Percentiles rank a stretch among this genome's conserved stretches.
These are phyloP conservation scores for Tholera decimalis DNA, from an alignment of 2,888 invertebrate genomes.

Conservation along the genomic window DNA sequence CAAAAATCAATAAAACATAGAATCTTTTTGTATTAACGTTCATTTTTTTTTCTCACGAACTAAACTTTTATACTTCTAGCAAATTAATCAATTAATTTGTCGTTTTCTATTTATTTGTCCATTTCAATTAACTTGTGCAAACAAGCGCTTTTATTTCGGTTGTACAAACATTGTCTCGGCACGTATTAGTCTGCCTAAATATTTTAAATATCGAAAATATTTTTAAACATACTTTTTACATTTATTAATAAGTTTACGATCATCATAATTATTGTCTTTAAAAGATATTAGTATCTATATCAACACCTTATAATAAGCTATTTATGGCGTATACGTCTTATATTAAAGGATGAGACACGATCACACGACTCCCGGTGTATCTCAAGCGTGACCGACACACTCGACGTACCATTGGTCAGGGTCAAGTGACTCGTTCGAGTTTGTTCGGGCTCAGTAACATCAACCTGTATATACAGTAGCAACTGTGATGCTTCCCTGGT, in stretches of 20 bases:
- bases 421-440: conserved; percentile 21
- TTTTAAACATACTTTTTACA: background rate
- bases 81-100: conserved; percentile 4
- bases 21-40: fast-evolving
- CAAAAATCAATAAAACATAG: no score
- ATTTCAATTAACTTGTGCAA: conserved; percentile 27
- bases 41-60: background rate
- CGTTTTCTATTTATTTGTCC: conserved; percentile 22
- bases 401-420: conserved; percentile 31
- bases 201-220: background rate
- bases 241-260: no score
- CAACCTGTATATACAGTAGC: conserved; percentile 7
- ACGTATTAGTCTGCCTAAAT: background rate
- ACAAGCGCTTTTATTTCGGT: conserved; percentile 17
- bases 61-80: background rate
- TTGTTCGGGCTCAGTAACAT: conserved; percentile 18
- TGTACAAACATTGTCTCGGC: conserved; percentile 6
- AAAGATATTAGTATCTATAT: no score
- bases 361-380: conserved; percentile 16
- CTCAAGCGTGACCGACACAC: conserved; percentile 54
- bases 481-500: background rate
- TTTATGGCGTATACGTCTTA: background rate
- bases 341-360: conserved; percentile 41
- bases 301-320: conserved; percentile 3
- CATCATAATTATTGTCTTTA: no score